Evolutionary conservation across 2,888 invertebrate genomes (phyloP).

Genomic region (Hydriomena furcata): DNA sequence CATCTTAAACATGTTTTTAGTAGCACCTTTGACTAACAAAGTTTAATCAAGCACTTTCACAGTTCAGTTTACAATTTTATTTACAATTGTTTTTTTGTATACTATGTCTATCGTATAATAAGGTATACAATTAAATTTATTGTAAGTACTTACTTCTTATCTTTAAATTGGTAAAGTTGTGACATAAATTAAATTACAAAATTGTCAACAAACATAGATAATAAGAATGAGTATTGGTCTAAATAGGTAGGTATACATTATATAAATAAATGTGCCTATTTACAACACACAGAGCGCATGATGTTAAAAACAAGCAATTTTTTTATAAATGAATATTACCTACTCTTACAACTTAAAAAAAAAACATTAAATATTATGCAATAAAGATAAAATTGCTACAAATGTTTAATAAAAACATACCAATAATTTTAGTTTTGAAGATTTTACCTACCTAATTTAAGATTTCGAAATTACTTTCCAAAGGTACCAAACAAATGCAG

Average conservation of each 20-base stretch:
- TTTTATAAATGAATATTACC: background rate
- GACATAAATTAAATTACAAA: conserved; percentile 49
- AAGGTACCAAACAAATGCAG: background rate
- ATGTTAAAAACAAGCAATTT: conserved; percentile 11
- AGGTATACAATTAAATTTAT: background rate
- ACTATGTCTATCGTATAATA: background rate
- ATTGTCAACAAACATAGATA: conserved; percentile 41
- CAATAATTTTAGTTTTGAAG: too few relatives aligned
- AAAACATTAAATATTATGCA: too few relatives aligned
- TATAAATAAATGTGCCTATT: conserved; percentile 20
- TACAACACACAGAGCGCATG: conserved; percentile 16
- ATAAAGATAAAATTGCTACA: too few relatives aligned
- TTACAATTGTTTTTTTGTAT: background rate
- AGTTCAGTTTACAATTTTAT: background rate
- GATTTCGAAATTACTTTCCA: too few relatives aligned
- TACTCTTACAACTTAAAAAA: too few relatives aligned
- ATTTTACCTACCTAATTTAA: too few relatives aligned
- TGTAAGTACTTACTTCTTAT: background rate
- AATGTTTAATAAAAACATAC: too few relatives aligned
- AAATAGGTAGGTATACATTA: conserved; percentile 8
- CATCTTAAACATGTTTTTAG: too few relatives aligned
- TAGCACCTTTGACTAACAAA: conserved; percentile 8
- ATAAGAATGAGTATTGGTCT: conserved; percentile 33
- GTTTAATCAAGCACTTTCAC: background rate
- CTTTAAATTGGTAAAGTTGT: conserved; percentile 41